Conservation (phyloP, 1,140 invertebrate species). For the Andrena cerasifolii region DNA sequence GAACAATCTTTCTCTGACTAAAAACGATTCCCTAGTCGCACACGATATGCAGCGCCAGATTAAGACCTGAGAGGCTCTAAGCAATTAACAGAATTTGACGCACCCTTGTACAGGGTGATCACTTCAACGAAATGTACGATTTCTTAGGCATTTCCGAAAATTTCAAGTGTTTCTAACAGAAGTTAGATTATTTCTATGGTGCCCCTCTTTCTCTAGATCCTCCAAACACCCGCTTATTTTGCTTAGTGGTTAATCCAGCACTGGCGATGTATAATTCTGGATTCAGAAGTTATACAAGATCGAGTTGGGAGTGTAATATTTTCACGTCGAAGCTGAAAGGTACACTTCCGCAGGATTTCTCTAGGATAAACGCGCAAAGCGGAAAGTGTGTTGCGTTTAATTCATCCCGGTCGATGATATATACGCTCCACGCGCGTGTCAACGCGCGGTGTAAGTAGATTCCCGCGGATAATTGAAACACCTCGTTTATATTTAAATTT, state of each 20-base stretch:
- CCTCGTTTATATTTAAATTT: neutral
- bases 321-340: no score
- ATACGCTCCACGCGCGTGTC: neutral
- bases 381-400: neutral
- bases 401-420: neutral
- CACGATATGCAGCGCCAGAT: neutral
- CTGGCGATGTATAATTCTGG: no score
- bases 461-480: neutral
- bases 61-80: neutral
- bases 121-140: no score
- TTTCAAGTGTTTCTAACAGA: no score
- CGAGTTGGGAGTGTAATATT: no score
- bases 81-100: neutral
- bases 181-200: no score
- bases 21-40: neutral
- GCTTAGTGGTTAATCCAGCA: no score
- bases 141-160: neutral
- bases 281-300: no score
- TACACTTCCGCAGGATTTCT: neutral
- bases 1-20: no score
- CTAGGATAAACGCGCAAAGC: neutral
- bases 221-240: no score
- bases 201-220: no score
- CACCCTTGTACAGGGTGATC: no score
- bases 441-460: conserved; percentile 2